Evolutionary conservation across 2,797 vertebrate genomes (phyloP).

Genomic region (Halcyon leucocephala): DNA sequence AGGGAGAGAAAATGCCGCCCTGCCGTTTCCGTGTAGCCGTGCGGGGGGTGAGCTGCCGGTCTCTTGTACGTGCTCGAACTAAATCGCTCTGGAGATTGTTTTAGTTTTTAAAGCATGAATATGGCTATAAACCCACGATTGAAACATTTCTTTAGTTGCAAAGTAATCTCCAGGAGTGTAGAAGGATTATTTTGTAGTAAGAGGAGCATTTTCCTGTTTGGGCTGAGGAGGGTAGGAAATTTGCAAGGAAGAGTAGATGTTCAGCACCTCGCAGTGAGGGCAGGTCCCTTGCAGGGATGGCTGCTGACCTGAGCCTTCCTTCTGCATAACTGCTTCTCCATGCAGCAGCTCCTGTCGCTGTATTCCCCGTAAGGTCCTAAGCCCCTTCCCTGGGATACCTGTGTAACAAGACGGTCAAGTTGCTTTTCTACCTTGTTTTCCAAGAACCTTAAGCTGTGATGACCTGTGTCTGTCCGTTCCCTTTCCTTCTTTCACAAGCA

Average conservation of each 20-base stretch:
- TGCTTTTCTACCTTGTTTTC: neutral
- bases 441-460: neutral
- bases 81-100: too few relatives aligned
- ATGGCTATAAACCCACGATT: fast-evolving
- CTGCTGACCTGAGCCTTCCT: fast-evolving
- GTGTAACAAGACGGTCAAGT: neutral
- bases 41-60: neutral
- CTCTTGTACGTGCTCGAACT: neutral
- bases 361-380: neutral
- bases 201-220: neutral
- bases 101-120: too few relatives aligned
- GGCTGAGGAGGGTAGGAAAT: neutral
- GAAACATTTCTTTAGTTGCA: neutral
- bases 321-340: neutral
- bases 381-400: neutral
- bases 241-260: neutral
- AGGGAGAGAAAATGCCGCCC: neutral
- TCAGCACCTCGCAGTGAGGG: neutral
- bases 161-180: fast-evolving
- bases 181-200: fast-evolving
- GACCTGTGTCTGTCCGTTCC: neutral
- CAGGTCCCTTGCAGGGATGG: neutral
- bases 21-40: too few relatives aligned
- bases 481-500: neutral
- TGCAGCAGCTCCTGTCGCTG: fast-evolving